These are phyloP conservation scores for Hemibagrus guttatus DNA, from an alignment of 2,797 vertebrate genomes.

Conservation along the genomic window DNA sequence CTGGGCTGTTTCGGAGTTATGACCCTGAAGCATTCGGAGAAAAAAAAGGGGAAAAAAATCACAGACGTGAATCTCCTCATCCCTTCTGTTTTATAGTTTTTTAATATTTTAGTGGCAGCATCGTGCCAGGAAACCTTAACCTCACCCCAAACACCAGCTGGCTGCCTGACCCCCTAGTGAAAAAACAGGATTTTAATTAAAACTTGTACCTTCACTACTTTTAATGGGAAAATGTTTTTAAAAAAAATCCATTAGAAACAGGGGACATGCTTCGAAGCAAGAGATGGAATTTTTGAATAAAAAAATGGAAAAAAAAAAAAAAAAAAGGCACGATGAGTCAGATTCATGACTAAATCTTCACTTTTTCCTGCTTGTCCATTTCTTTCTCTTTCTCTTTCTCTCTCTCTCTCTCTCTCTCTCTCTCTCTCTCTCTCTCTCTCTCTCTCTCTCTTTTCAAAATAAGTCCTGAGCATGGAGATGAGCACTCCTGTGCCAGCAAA, in stretches of 20 bases:
- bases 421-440: background rate
- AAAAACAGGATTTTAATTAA: slow-evolving; percentile 51
- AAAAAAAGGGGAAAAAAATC: slow-evolving; percentile 5
- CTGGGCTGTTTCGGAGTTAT: slow-evolving; percentile 38
- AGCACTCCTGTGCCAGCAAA: slow-evolving; percentile 28
- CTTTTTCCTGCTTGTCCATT: background rate
- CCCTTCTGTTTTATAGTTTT: slow-evolving; percentile 51
- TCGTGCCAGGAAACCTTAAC: slow-evolving; percentile 47
- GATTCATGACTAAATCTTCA: background rate
- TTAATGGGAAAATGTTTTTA: slow-evolving; percentile 26
- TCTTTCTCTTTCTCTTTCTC: too few relatives aligned
- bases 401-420: background rate
- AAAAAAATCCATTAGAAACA: slow-evolving; percentile 2
- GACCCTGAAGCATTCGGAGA: slow-evolving; percentile 26
- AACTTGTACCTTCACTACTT: slow-evolving; percentile 39
- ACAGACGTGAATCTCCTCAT: slow-evolving; percentile 31
- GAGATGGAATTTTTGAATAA: background rate
- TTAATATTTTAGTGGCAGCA: slow-evolving; percentile 50
- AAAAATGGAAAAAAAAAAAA: background rate
- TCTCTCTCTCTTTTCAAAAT: slow-evolving; percentile 9
- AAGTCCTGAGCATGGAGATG: slow-evolving; percentile 19
- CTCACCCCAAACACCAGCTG: slow-evolving; percentile 50
- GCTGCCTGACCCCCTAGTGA: slow-evolving; percentile 41
- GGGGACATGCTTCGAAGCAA: slow-evolving; percentile 10
- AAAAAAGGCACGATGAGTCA: background rate